Evolutionary conservation across 2,113 vertebrate species (phyloP), one percentile per base, ranked within the genome.

Genomic region (Spermophilus dauricus): DNA sequence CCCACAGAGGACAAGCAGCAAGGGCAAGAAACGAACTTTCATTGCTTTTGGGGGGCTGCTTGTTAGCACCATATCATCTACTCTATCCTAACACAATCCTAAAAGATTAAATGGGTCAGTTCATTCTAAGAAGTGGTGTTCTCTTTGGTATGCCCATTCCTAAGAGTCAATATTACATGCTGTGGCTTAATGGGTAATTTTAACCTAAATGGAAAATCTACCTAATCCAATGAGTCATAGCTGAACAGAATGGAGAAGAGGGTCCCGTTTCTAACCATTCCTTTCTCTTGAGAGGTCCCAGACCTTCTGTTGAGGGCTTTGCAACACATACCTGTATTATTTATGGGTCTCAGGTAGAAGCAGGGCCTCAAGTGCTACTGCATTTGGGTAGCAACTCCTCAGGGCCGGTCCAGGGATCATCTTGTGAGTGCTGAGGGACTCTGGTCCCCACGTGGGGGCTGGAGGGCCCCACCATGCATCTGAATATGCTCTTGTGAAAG

Each of bases 131-230:
- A 76, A 91, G 24, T 67, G 24, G 73, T 1, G 0, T 56, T 76
- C 42, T 80, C 96, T 89, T 24, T 48, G 51, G 65, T 48, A 73
- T 11, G 65, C 73, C 28, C 12, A 9, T 37, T 77, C 48, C 70
- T 85, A 84, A 65, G 13, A 82, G 45, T 73, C 45, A 91, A 28
- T 86, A 86, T 7, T 12, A 3, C 48, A 53, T 53, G 82, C 45
- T 96, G 34, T 45, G 48, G 32, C 45, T 93, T 82, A 67, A 14
- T 67, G 73, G 61, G 82, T 75, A 72, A 92, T 90, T 58, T 82
- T 91, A 80, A 86, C 5, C 75, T 70, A 69, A 12, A 73, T 61
- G 58, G 86, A 87, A 90, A 67, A 89, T 73, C 82, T 28, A 77
- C 85, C 45, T 86, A 24, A 4, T 72, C 82, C 39, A 75, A 28